These are phyloP conservation scores for Trochalopteron elliotii DNA, from an alignment of 2,113 vertebrate species.

Conservation along the genomic window DNA sequence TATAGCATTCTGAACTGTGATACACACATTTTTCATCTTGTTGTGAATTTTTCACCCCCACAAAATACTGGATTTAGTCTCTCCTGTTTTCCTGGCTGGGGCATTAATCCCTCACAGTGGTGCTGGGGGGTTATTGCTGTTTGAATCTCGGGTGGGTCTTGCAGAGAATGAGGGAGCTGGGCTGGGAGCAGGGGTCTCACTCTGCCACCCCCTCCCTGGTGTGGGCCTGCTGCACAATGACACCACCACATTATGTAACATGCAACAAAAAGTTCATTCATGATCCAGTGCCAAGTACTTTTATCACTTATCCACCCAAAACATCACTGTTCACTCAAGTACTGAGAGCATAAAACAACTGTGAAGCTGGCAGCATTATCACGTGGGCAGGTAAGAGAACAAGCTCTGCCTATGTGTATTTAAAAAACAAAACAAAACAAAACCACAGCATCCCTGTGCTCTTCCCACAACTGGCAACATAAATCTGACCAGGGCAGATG, in stretches of 20 bases:
- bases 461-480: neutral
- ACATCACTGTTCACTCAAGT: neutral
- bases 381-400: neutral
- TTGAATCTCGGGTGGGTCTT: neutral
- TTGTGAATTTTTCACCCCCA: fast-evolving
- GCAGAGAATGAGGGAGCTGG: neutral
- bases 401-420: neutral
- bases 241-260: neutral
- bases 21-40: neutral
- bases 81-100: neutral
- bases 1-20: neutral
- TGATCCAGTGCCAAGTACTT: neutral
- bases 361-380: neutral
- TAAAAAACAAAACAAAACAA: neutral
- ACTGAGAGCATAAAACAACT: neutral
- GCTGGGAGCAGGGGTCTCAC: fast-evolving
- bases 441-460: neutral
- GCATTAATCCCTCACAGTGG: neutral
- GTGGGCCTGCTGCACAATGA: fast-evolving
- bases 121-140: neutral
- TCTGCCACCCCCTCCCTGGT: neutral
- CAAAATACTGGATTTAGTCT: neutral
- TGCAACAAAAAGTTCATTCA: neutral
- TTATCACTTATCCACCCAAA: neutral
- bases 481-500: neutral